Evolutionary conservation across 2,797 vertebrate species (phyloP).

Genomic region (Ctenosaura bakeri): DNA sequence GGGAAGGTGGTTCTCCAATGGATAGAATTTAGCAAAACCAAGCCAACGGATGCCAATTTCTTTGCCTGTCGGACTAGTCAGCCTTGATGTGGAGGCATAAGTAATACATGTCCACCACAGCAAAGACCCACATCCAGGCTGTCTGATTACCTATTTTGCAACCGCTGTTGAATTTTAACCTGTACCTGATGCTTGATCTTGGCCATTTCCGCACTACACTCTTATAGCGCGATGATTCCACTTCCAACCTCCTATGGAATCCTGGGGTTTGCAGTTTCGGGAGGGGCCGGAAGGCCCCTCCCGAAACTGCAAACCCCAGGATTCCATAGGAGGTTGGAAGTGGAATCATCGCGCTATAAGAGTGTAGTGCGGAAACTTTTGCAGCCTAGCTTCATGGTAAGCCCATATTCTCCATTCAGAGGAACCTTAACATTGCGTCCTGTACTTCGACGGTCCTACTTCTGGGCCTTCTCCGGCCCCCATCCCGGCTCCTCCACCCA

Average conservation of each 20-base stretch:
- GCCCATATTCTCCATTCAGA: not conserved
- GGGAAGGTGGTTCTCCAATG: not conserved
- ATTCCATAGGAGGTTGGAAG: too few species aligned
- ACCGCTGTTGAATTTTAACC: not conserved
- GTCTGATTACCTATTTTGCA: not conserved
- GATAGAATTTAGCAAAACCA: not conserved
- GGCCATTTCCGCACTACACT: too few species aligned
- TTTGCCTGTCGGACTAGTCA: not conserved
- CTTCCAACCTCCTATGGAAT: too few species aligned
- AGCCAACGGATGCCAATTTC: fast-evolving
- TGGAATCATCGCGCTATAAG: too few species aligned
- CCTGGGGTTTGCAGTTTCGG: too few species aligned
- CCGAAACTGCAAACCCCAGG: too few species aligned
- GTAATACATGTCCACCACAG: too few species aligned
- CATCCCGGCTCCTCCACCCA: not conserved
- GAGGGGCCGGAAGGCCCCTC: too few species aligned
- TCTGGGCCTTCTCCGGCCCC: not conserved
- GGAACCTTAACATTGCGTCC: too few species aligned
- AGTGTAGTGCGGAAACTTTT: too few species aligned
- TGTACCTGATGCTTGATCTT: not conserved
- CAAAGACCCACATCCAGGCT: too few species aligned
- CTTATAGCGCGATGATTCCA: too few species aligned
- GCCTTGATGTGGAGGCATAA: not conserved
- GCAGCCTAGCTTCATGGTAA: not conserved
- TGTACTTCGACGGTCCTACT: not conserved